A percentile compares a stretch with the other conserved stretches of the same genome.
Conservation (phyloP, 1,140 invertebrate genomes). For the Drosophila nigromelanica region DNA sequence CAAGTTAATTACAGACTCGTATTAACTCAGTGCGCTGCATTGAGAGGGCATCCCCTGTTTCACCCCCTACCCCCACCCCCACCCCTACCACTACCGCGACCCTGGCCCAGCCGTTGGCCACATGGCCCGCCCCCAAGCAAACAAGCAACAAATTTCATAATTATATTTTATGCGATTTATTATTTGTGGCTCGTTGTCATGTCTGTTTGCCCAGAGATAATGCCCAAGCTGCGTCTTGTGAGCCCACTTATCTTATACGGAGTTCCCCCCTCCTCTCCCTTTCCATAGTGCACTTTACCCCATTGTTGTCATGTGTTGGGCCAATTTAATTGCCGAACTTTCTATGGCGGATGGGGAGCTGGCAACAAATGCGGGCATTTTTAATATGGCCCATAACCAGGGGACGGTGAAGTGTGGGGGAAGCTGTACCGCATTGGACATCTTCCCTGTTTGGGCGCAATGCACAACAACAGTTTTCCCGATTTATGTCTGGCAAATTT, state of each 20-base stretch:
- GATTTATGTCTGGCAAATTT: slow-evolving; percentile 69
- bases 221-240: slow-evolving; percentile 52
- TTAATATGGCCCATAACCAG: slow-evolving; percentile 32
- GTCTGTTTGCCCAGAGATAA: slow-evolving; percentile 81
- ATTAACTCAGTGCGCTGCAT: slow-evolving; percentile 76
- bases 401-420: background rate
- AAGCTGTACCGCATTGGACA: too few relatives aligned
- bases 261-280: background rate
- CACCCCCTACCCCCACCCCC: background rate
- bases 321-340: slow-evolving; percentile 75
- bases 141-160: slow-evolving; percentile 79
- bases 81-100: too few relatives aligned
- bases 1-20: slow-evolving; percentile 82
- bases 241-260: slow-evolving; percentile 33
- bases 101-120: background rate
- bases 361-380: slow-evolving; percentile 58
- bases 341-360: slow-evolving; percentile 8
- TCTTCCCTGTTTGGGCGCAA: too few relatives aligned
- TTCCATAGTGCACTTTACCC: slow-evolving; percentile 14
- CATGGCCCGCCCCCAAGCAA: slow-evolving; percentile 18
- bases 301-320: slow-evolving; percentile 64
- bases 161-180: slow-evolving; percentile 83
- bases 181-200: slow-evolving; percentile 77
- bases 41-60: slow-evolving; percentile 6
- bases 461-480: slow-evolving; percentile 4